phyloP scores from a whole-genome alignment of 2,888 invertebrate species.

The Thera obeliscata region DNA sequence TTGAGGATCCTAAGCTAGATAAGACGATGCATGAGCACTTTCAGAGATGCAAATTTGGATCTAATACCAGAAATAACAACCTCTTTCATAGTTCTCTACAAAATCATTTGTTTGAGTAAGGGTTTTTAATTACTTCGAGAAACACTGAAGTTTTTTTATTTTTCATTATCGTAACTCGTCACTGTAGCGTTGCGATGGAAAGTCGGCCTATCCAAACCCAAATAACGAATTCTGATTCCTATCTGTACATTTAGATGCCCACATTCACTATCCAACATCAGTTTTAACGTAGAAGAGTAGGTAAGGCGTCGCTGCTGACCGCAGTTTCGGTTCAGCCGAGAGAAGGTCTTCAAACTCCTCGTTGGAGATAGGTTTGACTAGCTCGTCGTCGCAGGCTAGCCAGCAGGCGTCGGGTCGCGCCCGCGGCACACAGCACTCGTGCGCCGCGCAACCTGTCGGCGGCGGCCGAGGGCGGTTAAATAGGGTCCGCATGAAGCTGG shows the following conservation, averaged over 20 bases:
- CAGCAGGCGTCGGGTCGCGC: conserved; percentile 82
- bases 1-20: not conserved
- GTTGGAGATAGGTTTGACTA: conserved; percentile 90
- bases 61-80: no score
- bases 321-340: conserved; percentile 87
- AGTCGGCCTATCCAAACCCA: not conserved
- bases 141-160: no score
- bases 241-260: not conserved
- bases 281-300: conserved; percentile 91
- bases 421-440: conserved; percentile 83
- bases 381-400: conserved; percentile 96
- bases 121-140: no score
- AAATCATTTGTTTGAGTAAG: no score
- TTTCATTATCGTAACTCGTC: not conserved
- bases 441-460: conserved; percentile 74
- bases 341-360: conserved; percentile 92
- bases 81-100: no score
- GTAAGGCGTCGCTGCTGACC: conserved; percentile 93
- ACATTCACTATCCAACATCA: conserved; percentile 72
- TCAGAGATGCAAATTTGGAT: no score
- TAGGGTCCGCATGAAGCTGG: conserved; percentile 74
- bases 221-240: not conserved
- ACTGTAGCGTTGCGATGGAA: not conserved
- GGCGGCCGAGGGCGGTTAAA: conserved; percentile 62
- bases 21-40: not conserved